Base-by-base conservation (phyloP, 2,113 vertebrate species). In the Procapra przewalskii region DNA sequence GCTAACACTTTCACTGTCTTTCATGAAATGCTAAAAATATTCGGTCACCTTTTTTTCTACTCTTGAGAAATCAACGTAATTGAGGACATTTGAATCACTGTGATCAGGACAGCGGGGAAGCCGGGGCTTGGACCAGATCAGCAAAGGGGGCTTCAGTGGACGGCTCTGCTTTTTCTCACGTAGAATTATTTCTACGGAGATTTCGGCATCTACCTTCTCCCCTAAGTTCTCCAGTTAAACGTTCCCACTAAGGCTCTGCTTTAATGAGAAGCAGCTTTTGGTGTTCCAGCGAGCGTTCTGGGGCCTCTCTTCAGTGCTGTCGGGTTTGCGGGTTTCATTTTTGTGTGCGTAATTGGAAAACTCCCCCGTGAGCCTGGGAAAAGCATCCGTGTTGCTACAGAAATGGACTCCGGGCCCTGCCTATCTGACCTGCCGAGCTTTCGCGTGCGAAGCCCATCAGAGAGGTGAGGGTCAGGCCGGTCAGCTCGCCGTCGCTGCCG, bases 391-490 rank as follows among this genome's bases (percentile, higher is more conserved):
- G 92, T 91, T 6, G 12, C 84, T 29, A 15, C 75, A 40, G 4
- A 91, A 77, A 93, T 40, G 75, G 88, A 36, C 81, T 90, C 52
- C 12, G 0, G 27, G 43, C 67, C 94, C 52, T 23, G 3, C 62
- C 57, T 6, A 19, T 3, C 27, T 15, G 33, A 33, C 9, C 0
- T 59, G 93, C 43, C 50, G 7, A 50, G 67, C 85, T 54, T 27
- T 31, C 4, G 45, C 59, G 50, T 80, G 92, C 2, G 21, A 50
- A 67, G 94, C 83, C 97, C 95, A 92, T 95, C 88, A 57, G 45
- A 13, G 92, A 92, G 95, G 95, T 45, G 94, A 92, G 92, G 96
- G 97, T 97, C 97, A 95, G 96, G 52, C n/a, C 48, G 75, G 85
- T 43, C 31, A 82, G 36, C 94, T 62, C 31, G 0, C 45, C 1